Percentiles rank a stretch among this genome's conserved stretches.
Conservation (phyloP, 2,113 vertebrate genomes). For the Eulemur rufifrons region DNA sequence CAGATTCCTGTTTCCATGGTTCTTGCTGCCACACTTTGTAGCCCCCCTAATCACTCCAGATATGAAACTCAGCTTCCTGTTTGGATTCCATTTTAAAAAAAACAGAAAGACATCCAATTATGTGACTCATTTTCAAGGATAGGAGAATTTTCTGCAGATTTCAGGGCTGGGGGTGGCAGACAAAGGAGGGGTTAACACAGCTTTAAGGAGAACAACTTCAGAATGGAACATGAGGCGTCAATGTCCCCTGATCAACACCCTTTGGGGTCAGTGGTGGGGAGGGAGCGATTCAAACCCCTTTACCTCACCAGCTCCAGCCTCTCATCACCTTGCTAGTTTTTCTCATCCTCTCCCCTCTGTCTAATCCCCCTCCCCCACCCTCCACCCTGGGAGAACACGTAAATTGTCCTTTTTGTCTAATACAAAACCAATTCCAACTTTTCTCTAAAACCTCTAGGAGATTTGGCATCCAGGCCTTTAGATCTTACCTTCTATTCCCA, state of each 20-base stretch:
- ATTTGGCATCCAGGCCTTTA: background rate
- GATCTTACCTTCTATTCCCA: background rate
- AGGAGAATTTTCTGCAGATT: background rate
- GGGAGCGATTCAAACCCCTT: background rate
- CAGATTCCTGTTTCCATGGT: background rate
- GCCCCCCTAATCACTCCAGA: background rate
- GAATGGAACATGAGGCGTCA: background rate
- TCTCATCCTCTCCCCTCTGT: background rate
- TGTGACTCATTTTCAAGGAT: background rate
- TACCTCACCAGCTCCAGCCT: background rate
- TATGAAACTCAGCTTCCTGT: background rate
- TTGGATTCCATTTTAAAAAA: background rate
- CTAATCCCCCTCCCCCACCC: background rate
- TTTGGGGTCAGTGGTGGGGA: background rate
- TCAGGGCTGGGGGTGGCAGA: background rate
- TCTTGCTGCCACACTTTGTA: background rate
- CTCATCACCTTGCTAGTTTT: background rate
- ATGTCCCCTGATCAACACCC: accelerated
- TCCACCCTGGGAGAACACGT: background rate
- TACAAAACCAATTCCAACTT: background rate
- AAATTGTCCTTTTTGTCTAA: background rate
- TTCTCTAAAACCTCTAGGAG: background rate
- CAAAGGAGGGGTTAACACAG: background rate
- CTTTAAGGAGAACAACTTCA: background rate
- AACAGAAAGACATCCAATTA: background rate